Evolutionary conservation across 2,888 invertebrate genomes (phyloP).

Genomic region (Stramonita haemastoma): DNA sequence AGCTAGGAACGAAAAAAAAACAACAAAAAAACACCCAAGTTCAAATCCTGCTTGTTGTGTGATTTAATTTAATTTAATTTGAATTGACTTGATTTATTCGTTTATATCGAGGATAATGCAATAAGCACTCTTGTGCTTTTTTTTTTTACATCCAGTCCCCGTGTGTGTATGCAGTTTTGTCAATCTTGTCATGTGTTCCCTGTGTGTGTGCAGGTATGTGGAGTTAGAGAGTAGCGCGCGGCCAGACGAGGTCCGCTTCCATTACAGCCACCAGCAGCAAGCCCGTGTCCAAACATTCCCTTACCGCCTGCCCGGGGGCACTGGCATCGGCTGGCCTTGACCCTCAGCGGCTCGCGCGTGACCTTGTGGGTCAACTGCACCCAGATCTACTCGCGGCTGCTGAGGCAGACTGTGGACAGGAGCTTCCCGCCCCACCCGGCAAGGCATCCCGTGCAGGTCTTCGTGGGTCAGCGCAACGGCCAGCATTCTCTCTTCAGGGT

Average conservation of each 20-base stretch:
- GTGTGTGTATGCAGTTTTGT: no score
- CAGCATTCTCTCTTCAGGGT: conserved; percentile 93
- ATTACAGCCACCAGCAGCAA: conserved; percentile 70
- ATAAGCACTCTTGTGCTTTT: no score
- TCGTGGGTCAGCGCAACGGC: conserved; percentile 91
- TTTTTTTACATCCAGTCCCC: no score
- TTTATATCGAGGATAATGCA: no score
- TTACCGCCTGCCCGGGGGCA: conserved; percentile 89
- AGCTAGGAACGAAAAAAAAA: no score
- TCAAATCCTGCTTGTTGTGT: no score
- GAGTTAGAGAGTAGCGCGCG: conserved; percentile 93
- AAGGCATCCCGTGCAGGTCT: conserved; percentile 79
- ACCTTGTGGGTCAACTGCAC: conserved; percentile 92
- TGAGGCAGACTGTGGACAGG: conserved; percentile 81
- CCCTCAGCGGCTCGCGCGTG: conserved; percentile 87
- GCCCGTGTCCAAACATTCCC: conserved; percentile 88
- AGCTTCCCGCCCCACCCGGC: conserved; percentile 79
- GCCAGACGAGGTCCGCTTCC: conserved; percentile 84
- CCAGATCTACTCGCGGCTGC: conserved; percentile 88
- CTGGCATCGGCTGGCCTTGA: conserved; percentile 91
- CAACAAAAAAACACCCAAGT: no score
- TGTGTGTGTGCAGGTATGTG: conserved; percentile 35
- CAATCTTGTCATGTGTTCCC: background rate
- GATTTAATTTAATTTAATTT: no score
- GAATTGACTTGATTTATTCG: no score